Percentiles rank a stretch among this genome's conserved stretches.
Conservation (phyloP, 2,113 vertebrate genomes). For the Eonycteris spelaea region DNA sequence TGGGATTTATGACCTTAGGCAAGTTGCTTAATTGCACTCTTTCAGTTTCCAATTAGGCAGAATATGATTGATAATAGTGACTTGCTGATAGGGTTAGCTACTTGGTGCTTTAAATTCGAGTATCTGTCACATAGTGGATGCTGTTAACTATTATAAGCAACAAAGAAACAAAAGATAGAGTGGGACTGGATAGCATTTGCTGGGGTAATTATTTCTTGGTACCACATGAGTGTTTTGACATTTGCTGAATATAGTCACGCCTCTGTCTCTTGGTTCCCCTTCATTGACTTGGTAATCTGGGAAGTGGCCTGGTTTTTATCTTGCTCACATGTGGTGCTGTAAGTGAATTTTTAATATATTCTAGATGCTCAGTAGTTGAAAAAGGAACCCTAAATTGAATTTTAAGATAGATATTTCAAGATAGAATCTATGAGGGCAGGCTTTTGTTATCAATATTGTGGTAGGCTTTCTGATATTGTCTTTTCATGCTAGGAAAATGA, state of each 20-base stretch:
- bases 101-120: neutral
- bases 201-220: constrained; percentile 12
- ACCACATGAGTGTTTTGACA: neutral
- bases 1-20: neutral
- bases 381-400: neutral
- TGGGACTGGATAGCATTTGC: neutral
- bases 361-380: neutral
- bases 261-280: neutral
- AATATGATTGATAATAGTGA: neutral
- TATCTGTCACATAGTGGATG: neutral
- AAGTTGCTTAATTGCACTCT: neutral
- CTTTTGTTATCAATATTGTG: neutral
- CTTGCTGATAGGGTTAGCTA: neutral
- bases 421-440: neutral
- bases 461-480: neutral
- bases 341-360: neutral
- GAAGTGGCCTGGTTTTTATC: constrained; percentile 3
- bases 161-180: neutral
- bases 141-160: neutral
- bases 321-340: neutral
- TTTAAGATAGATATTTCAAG: constrained; percentile 26
- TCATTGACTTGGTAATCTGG: neutral
- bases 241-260: neutral
- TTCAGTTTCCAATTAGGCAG: neutral
- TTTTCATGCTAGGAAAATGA: constrained; percentile 4